Evolutionary conservation across 2,797 vertebrate species (phyloP).

Genomic region (Pantherophis alleghaniensis): DNA sequence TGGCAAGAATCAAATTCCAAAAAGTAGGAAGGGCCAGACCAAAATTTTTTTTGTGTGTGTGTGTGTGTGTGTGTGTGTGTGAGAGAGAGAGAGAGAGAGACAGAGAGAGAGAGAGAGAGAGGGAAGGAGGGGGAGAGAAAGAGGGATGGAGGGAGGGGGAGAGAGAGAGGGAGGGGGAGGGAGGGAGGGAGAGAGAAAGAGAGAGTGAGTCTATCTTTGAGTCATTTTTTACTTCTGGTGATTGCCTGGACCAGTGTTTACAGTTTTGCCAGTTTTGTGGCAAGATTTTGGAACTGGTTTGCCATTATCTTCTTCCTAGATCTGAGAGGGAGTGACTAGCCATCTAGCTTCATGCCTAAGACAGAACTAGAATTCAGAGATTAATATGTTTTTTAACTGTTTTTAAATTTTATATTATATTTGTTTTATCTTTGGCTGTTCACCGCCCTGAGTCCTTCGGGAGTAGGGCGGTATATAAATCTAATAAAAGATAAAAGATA

Average conservation of each 20-base stretch:
- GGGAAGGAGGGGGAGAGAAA: accelerated
- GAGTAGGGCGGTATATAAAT: too few species aligned
- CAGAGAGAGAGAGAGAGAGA: accelerated
- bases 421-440: too few species aligned
- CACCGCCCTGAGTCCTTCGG: too few species aligned
- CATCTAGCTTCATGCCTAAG: neutral
- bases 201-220: neutral
- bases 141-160: too few species aligned
- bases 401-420: too few species aligned
- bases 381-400: too few species aligned
- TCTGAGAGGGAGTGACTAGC: neutral
- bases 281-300: neutral
- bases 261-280: neutral
- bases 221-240: neutral
- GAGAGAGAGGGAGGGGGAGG: too few species aligned
- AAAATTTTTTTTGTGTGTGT: neutral
- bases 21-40: neutral
- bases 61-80: too few species aligned
- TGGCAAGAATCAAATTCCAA: neutral
- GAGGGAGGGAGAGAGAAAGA: too few species aligned
- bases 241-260: neutral
- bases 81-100: too few species aligned
- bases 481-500: too few species aligned
- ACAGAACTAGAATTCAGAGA: neutral
- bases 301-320: neutral